phyloP scores from a whole-genome alignment of 2,797 vertebrate species.

The Lagocephalus sceleratus region DNA sequence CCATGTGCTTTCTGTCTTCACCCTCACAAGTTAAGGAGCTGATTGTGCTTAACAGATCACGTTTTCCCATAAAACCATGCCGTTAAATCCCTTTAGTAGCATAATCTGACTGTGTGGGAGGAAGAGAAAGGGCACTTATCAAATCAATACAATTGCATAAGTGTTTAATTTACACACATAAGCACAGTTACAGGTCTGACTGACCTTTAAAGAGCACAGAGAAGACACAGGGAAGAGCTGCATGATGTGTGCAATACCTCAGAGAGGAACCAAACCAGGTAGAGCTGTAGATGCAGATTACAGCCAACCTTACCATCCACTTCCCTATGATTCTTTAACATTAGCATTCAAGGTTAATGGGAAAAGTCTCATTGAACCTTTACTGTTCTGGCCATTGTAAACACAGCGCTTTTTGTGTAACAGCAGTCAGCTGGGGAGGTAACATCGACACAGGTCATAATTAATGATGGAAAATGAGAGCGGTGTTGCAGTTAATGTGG shows the following conservation, averaged over 20 bases:
- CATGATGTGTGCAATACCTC: slow-evolving; percentile 12
- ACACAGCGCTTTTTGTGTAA: slow-evolving; percentile 45
- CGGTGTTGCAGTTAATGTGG: slow-evolving; percentile 33
- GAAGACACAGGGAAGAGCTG: neutral
- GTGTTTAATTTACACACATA: neutral
- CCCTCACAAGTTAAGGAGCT: too few species aligned
- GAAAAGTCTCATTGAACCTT: slow-evolving; percentile 3
- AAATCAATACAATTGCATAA: neutral
- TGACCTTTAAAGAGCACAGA: neutral
- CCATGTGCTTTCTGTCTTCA: too few species aligned
- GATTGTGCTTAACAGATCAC: neutral
- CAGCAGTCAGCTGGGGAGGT: slow-evolving; percentile 32
- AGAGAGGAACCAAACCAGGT: slow-evolving; percentile 11
- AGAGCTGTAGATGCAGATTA: slow-evolving; percentile 10
- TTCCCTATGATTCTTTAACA: slow-evolving; percentile 13
- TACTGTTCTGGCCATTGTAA: slow-evolving; percentile 29
- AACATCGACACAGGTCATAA: slow-evolving; percentile 28
- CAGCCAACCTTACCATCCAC: slow-evolving; percentile 20
- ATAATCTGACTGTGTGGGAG: neutral
- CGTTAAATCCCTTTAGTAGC: neutral
- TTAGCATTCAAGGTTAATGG: slow-evolving; percentile 24
- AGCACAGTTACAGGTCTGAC: neutral
- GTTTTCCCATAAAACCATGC: neutral
- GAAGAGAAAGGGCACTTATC: neutral
- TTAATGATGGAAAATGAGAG: slow-evolving; percentile 43